Base-by-base conservation (phyloP, 2,113 vertebrate genomes). In the Furnarius figulus region DNA sequence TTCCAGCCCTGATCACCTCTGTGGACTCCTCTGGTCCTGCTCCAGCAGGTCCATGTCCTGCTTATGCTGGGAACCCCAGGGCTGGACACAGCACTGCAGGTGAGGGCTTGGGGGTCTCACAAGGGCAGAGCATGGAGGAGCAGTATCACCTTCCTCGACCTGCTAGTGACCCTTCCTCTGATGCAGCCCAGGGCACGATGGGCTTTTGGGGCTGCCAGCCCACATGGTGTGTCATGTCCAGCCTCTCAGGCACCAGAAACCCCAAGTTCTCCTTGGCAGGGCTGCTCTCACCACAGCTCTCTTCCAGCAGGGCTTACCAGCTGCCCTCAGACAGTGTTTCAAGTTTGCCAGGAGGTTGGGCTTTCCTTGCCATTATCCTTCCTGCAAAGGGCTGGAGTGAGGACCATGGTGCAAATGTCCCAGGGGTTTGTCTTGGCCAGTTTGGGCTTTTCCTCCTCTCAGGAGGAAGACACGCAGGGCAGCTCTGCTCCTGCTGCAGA, bases 321-420 rank as follows among this genome's bases (percentile, higher is more conserved):
- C 47, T 47, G 49, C 63, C 37, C 35, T 72, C 86, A 40, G 68
- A 47, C 4, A 1, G 17, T 1, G 19, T 7, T 58, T 30, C 50
- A 66, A n/a, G 62, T 49, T 75, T 78, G 58, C 55, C 27, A 31
- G 14, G 37, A 55, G 31, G 47, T 12, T 0, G 5, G 73, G 25
- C 37, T 91, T 87, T 78, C 77, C 4, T 12, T 19, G 44, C 44
- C 44, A 19, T 44, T 6, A 8, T 28, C 27, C 67, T 25, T 74
- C 21, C 49, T 1, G 2, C 14, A 4, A 65, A 22, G 15, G 62
- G 16, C 20, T 3, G 2, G 55, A 17, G 27, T 0, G 9, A 73
- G 50, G 6, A n/a, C 44, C 25, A 18, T 2, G 25, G 25, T 46
- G 50, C 35, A 39, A 84, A 10, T 50, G 16, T 39, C 78, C 61